A percentile compares a stretch with the other conserved stretches of the same genome.
phyloP scores from a whole-genome alignment of 2,888 invertebrate species.

The Acronicta aceris region DNA sequence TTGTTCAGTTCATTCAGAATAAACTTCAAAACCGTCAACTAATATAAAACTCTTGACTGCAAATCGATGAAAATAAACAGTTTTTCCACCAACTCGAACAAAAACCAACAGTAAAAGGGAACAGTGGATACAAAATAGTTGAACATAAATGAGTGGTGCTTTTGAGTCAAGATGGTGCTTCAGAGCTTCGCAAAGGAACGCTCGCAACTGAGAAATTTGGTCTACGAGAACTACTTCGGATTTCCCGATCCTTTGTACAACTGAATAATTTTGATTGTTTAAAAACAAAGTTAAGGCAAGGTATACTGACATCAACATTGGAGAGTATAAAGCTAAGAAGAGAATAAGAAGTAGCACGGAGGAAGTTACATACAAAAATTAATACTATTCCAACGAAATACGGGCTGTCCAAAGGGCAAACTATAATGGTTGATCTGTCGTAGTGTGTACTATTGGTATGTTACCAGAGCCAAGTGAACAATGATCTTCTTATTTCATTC shows the following conservation, averaged over 20 bases:
- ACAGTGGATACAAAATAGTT: conserved; percentile 57
- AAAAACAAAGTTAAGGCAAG: background rate
- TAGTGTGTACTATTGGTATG: too few species aligned
- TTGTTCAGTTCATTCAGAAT: background rate
- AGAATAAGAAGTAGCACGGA: too few species aligned
- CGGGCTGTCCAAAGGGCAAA: too few species aligned
- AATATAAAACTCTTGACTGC: background rate
- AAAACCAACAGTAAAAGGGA: conserved; percentile 31
- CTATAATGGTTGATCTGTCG: too few species aligned
- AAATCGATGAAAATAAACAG: conserved; percentile 28
- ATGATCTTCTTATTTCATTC: background rate
- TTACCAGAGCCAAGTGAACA: background rate
- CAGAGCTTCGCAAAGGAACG: conserved; percentile 74
- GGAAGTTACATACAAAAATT: too few species aligned
- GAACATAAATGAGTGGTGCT: conserved; percentile 73
- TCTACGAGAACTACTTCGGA: conserved; percentile 65
- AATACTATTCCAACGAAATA: too few species aligned
- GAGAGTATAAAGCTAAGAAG: background rate
- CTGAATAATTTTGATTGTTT: conserved; percentile 50
- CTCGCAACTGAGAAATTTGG: conserved; percentile 73
- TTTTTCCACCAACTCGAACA: conserved; percentile 45
- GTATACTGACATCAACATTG: background rate
- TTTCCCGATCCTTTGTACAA: conserved; percentile 38
- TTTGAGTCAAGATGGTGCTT: conserved; percentile 78
- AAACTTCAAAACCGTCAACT: background rate